Base-by-base conservation (phyloP, 2,113 vertebrate genomes). In the Cinclus mexicanus region DNA sequence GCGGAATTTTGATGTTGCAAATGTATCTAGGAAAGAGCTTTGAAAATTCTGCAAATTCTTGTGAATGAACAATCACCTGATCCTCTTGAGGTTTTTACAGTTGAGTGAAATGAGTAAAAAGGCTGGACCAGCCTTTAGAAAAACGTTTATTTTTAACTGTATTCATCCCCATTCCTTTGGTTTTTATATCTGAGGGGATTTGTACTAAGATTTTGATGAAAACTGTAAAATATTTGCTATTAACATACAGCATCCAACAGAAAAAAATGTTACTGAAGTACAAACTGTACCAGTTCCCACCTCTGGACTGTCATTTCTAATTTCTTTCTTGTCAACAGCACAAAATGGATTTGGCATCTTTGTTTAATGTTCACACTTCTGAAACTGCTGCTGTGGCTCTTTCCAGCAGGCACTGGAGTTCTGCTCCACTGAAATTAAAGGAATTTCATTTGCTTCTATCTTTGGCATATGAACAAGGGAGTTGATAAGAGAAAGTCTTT, bases 271-370 rank as follows among this genome's bases (percentile, higher is more conserved):
- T 60, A 11, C n/a, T 65, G 6, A 65, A 44, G 28, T 76, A 82
- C 35, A 69, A 87, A 88, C 19, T 2, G 1, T 37, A 60, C 10
- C 0, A 0, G 9, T 50, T 89, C 29, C 31, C 76, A 63, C n/a
- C 31, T 63, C 89, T 87, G 69, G 86, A 71, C 44, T 41, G 41
- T 49, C 11, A 13, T 75, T 92, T 59, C 86, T 68, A 52, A 78
- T 87, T 67, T 78, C 57, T 81, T 83, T 71, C 47, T 39, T 81
- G 52, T 90, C 68, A 78, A 53, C 59, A 81, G 42, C 55, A 70
- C 60, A 87, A 78, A 96, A 75, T 56, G 24, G 28, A 25, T 89
- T 78, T 91, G 72, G 86, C 72, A 68, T 70, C 89, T 91, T 78
- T 83, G 53, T 76, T 95, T 89, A 67, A 80, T 1, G 19, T n/a